Conservation (phyloP, 2,113 vertebrate species). For the Ciconia maguari region DNA sequence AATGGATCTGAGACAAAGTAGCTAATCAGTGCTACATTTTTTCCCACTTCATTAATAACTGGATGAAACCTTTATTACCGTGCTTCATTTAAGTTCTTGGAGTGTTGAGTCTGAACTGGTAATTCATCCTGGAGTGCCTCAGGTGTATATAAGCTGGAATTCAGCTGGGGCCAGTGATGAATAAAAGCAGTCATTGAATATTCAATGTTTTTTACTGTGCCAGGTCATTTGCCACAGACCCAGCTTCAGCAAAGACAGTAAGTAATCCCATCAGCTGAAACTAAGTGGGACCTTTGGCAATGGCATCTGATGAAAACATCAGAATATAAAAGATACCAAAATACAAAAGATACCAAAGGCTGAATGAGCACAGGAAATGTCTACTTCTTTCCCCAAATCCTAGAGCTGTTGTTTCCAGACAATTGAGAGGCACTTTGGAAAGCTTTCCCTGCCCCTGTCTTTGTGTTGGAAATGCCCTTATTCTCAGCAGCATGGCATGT, state of each 20-base stretch:
- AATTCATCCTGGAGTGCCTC: background rate
- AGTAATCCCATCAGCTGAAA: background rate
- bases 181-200: background rate
- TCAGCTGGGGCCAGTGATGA: background rate
- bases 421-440: background rate
- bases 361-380: background rate
- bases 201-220: background rate
- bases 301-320: background rate
- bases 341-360: background rate
- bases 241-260: background rate
- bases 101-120: background rate
- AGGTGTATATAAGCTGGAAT: background rate
- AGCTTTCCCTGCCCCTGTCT: background rate
- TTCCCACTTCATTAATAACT: background rate
- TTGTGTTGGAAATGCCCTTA: background rate
- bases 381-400: background rate
- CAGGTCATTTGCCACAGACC: background rate
- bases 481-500: background rate
- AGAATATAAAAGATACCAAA: background rate
- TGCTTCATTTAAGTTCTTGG: background rate
- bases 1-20: background rate
- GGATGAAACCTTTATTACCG: background rate
- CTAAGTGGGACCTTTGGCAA: background rate
- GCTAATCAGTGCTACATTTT: background rate
- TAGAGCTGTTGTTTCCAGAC: background rate